These are phyloP conservation scores for Morbakka virulenta DNA, from an alignment of 30 jellyfish, hydroid and myxozoan genomes.

Conservation along the genomic window DNA sequence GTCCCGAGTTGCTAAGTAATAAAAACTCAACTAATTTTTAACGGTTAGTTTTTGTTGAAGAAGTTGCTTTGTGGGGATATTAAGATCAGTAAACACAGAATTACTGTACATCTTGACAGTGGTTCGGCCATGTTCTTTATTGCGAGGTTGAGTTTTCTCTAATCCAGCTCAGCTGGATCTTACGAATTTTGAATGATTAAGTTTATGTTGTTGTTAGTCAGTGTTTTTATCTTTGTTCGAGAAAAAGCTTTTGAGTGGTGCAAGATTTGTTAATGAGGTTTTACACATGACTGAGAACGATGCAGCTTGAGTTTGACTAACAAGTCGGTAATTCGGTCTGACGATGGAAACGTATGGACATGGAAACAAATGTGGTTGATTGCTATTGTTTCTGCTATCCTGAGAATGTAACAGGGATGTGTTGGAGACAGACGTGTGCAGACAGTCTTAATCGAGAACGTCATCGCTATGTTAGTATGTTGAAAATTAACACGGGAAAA, in stretches of 20 bases:
- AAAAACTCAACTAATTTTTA: too few relatives aligned
- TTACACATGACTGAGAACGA: background rate
- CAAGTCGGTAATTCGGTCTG: background rate
- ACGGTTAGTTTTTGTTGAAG: too few relatives aligned
- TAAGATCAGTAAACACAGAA: background rate
- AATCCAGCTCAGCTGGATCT: background rate
- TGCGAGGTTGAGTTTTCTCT: background rate
- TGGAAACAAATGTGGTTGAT: background rate
- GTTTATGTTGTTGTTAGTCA: background rate
- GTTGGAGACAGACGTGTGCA: background rate
- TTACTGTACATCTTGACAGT: background rate
- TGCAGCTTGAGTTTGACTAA: too few relatives aligned
- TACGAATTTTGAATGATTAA: background rate
- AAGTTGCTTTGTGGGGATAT: background rate
- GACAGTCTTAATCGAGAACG: background rate
- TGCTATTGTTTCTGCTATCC: background rate
- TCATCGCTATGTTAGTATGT: too few relatives aligned
- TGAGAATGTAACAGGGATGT: background rate
- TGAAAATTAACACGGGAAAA: too few relatives aligned
- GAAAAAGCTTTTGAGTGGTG: background rate
- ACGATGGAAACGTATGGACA: background rate
- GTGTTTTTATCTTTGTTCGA: background rate
- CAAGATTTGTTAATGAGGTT: background rate
- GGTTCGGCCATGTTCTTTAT: background rate
- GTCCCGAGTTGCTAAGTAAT: too few relatives aligned